Percentiles rank a stretch among this genome's conserved stretches.
Evolutionary conservation across 2,113 vertebrate genomes (phyloP).

Genomic region (Centropus bengalensis): DNA sequence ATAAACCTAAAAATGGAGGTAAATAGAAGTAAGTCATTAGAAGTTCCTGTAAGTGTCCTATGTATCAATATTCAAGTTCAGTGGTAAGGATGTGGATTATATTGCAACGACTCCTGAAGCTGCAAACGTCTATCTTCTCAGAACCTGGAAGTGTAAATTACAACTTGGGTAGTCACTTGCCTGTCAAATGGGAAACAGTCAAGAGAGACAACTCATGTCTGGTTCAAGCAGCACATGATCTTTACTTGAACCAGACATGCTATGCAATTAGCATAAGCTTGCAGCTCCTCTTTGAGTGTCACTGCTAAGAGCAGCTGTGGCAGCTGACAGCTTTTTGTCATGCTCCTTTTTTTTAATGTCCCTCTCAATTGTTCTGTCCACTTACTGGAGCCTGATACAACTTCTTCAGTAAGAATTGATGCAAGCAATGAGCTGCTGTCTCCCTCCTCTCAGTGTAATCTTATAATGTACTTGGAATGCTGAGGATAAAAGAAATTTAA

Average conservation of each 20-base stretch:
- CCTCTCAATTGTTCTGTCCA: not conserved
- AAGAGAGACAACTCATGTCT: not conserved
- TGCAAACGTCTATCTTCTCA: not conserved
- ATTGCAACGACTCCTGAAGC: not conserved
- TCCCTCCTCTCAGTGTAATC: not conserved
- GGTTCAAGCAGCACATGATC: not conserved
- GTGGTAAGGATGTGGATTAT: not conserved
- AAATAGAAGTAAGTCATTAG: not conserved
- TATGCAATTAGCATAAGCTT: not conserved
- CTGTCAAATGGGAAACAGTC: not conserved
- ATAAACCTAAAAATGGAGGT: not conserved
- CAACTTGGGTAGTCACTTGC: not conserved
- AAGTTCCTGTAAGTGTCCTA: not conserved
- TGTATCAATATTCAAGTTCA: not conserved
- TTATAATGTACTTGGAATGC: not conserved
- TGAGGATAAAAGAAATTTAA: not conserved
- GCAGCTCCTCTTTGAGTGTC: not conserved
- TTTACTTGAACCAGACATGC: not conserved
- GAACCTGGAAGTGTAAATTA: not conserved
- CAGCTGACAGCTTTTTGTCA: conserved; percentile 22
- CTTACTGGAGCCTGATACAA: not conserved
- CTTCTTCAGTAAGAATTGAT: not conserved
- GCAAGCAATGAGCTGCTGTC: not conserved
- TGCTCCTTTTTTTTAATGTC: not conserved
- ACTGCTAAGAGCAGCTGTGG: not conserved